Percentiles rank a stretch among this genome's conserved stretches.
Conservation (phyloP, 2,113 vertebrate species). For the Corythornis madagascariensis region DNA sequence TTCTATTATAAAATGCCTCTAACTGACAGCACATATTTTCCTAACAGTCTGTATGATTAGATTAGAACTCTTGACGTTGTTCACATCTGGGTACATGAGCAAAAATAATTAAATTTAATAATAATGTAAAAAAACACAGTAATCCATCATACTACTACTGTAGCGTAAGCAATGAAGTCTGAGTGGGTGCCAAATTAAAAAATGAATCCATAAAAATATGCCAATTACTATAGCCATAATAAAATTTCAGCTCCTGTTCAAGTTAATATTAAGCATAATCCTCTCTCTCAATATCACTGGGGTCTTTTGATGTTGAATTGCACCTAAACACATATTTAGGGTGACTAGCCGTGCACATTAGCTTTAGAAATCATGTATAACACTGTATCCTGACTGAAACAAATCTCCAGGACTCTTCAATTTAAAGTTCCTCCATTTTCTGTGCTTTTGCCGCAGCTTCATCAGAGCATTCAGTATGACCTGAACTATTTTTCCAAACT, state of each 20-base stretch:
- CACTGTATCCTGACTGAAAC: background rate
- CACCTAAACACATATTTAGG: background rate
- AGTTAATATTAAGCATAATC: background rate
- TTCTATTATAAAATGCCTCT: slow-evolving; percentile 70
- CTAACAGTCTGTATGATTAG: slow-evolving; percentile 71
- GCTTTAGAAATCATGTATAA: background rate
- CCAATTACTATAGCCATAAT: slow-evolving; percentile 62
- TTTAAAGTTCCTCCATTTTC: background rate
- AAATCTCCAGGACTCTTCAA: background rate
- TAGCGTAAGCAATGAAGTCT: slow-evolving; percentile 18
- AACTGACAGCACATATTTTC: slow-evolving; percentile 74
- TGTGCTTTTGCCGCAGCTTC: background rate
- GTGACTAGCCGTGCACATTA: background rate
- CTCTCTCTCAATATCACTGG: background rate
- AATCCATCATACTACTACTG: slow-evolving; percentile 66
- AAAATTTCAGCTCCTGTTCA: slow-evolving; percentile 42
- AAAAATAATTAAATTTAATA: slow-evolving; percentile 79
- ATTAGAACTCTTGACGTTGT: slow-evolving; percentile 65
- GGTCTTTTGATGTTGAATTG: background rate
- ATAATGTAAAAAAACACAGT: slow-evolving; percentile 65
- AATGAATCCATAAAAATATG: slow-evolving; percentile 67
- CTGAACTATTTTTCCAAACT: background rate
- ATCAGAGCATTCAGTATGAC: background rate
- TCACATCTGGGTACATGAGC: slow-evolving; percentile 67
- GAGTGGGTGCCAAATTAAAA: slow-evolving; percentile 59